Evolutionary conservation across 2,797 vertebrate species (phyloP).

Genomic region (Ctenopoma multispine): DNA sequence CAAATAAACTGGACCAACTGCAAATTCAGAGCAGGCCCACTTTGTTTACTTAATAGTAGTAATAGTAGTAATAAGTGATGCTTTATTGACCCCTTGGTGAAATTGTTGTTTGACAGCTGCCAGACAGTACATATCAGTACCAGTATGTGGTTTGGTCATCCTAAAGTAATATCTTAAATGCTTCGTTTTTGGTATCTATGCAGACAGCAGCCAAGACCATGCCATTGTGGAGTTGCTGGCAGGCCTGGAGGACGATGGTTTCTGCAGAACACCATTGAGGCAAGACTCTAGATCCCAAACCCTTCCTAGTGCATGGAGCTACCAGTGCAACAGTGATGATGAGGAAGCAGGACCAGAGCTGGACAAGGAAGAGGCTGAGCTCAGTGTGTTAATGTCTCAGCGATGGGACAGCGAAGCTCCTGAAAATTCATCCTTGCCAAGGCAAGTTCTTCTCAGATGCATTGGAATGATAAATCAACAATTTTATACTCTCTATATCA

Average conservation of each 20-base stretch:
- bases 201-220: slow-evolving; percentile 90
- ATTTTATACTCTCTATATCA: too few relatives aligned
- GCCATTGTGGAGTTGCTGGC: slow-evolving; percentile 91
- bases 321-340: slow-evolving; percentile 95
- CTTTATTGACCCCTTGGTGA: too few relatives aligned
- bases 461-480: background rate
- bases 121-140: too few relatives aligned
- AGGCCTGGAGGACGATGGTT: slow-evolving; percentile 91
- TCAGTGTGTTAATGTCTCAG: slow-evolving; percentile 96
- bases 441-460: slow-evolving; percentile 71
- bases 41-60: too few relatives aligned
- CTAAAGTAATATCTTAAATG: background rate
- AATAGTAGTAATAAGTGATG: too few relatives aligned
- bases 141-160: too few relatives aligned
- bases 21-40: too few relatives aligned
- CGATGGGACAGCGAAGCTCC: slow-evolving; percentile 90
- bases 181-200: slow-evolving; percentile 42
- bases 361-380: slow-evolving; percentile 93
- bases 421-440: slow-evolving; percentile 78
- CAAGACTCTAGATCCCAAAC: slow-evolving; percentile 81
- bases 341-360: slow-evolving; percentile 93
- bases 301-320: slow-evolving; percentile 80
- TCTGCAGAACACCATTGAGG: slow-evolving; percentile 81
- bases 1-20: too few relatives aligned
- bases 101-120: too few relatives aligned